Evolutionary conservation across 2,113 vertebrate genomes (phyloP), one percentile per base, ranked within the genome.

Genomic region (Guaruba guarouba): DNA sequence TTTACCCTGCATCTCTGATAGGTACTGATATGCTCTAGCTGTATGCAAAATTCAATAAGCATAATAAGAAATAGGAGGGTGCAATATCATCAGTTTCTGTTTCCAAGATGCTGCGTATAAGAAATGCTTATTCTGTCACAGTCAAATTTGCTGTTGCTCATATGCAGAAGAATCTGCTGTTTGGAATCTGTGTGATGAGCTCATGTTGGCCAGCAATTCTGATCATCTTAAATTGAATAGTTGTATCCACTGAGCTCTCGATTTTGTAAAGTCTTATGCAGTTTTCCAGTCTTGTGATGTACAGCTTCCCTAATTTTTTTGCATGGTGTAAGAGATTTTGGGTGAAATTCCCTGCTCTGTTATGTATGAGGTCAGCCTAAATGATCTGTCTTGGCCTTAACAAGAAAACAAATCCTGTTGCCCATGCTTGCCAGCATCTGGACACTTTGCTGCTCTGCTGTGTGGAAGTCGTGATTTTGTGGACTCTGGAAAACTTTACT

Each of bases 321-420:
- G 17, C 92, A 63, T 80, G 94, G 83, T 88, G 46, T 24, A 84
- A 94, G 86, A 86, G 90, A 92, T 88, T 73, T 57, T 68, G 90
- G 67, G 91, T 95, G 86, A 95, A 95, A 82, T 95, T 86, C 63
- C 43, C 41, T 57, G 25, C 63, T 84, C 67, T 73, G 70, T 91
- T 97, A 31, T 59, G 63, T 69, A 78, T 94, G 96, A 97, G 61
- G 63, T 96, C 95, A 96, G 74, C 74, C 59, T 89, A 74, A 84
- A 76, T 69, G 74, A 92, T 93, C 74, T 94, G 22, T 86, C 90
- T 93, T 95, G 86, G 92, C 88, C 62, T 23, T 80, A 71, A 57
- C 87, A 95, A 89, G 83, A 84, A 93, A 84, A 92, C 91, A 90
- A 96, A 95, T 93, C 63, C 78, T 85, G 7, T 90, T 3, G 7